phyloP scores from a whole-genome alignment of 2,113 vertebrate species.

The Corythoichthys intestinalis region DNA sequence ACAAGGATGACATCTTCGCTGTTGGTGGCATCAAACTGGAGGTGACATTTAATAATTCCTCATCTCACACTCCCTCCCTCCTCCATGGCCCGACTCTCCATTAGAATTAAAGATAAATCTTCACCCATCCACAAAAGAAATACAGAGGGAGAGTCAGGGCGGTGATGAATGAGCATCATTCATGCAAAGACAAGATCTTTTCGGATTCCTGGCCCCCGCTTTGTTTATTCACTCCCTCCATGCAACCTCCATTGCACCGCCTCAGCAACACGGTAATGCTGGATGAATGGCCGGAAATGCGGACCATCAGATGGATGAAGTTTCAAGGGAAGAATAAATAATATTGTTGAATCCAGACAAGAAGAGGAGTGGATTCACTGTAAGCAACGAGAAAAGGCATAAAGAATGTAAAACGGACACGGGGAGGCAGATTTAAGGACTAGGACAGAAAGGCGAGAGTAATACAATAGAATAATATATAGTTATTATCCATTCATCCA shows the following conservation, averaged over 20 bases:
- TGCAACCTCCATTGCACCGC: constrained; percentile 53
- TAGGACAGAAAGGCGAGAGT: constrained; percentile 49
- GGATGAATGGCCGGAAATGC: constrained; percentile 52
- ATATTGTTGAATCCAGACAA: constrained; percentile 36
- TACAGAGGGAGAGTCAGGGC: constrained; percentile 21
- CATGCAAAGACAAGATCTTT: constrained; percentile 67
- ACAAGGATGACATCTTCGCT: constrained; percentile 56
- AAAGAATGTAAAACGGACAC: constrained; percentile 39
- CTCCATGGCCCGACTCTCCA: constrained; percentile 48
- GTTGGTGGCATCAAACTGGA: constrained; percentile 53
- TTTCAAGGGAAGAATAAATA: constrained; percentile 53
- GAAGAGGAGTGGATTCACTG: constrained; percentile 30
- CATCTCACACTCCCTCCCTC: constrained; percentile 14
- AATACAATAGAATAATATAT: neutral
- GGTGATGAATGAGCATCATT: constrained; percentile 59
- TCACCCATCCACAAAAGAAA: constrained; percentile 27
- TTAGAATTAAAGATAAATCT: constrained; percentile 62
- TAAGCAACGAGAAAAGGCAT: constrained; percentile 31
- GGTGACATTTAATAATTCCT: constrained; percentile 65
- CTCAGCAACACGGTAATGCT: constrained; percentile 55
- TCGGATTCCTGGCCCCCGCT: constrained; percentile 56
- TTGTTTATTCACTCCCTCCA: constrained; percentile 65
- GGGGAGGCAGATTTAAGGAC: constrained; percentile 53
- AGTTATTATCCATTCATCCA: neutral
- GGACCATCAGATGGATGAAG: constrained; percentile 58